A percentile compares a stretch with the other conserved stretches of the same genome.
These are phyloP conservation scores for Eumaeus atala DNA, from an alignment of 1,140 invertebrate species.

Conservation along the genomic window DNA sequence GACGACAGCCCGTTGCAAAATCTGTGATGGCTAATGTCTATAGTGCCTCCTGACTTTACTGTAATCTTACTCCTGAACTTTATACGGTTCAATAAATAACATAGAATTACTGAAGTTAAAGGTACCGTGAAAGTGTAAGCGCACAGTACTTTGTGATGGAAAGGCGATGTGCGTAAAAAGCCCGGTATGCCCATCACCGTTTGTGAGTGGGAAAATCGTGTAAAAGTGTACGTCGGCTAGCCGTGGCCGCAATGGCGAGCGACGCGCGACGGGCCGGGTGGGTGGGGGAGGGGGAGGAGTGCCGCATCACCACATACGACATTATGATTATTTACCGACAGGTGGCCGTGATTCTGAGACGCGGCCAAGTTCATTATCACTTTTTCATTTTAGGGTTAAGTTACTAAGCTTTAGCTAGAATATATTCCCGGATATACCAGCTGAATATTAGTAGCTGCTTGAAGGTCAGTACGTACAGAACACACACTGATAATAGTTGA, in stretches of 20 bases:
- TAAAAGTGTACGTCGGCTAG: conserved; percentile 23
- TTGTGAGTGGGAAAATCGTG: conserved; percentile 28
- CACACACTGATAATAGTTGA: too few relatives aligned
- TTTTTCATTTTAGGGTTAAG: too few relatives aligned
- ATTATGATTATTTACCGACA: conserved; percentile 8
- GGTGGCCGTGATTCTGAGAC: conserved; percentile 10
- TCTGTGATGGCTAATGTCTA: too few relatives aligned
- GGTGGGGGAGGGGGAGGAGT: too few relatives aligned
- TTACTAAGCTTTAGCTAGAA: too few relatives aligned
- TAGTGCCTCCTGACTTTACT: too few relatives aligned
- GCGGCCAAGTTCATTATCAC: neutral
- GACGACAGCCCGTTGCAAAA: too few relatives aligned
- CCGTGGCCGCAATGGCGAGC: conserved; percentile 44
- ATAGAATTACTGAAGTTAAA: conserved; percentile 5
- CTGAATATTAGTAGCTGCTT: too few relatives aligned
- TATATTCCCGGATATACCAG: too few relatives aligned
- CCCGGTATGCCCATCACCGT: conserved; percentile 40
- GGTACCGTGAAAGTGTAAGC: conserved; percentile 10
- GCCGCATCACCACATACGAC: conserved; percentile 3
- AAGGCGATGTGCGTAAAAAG: conserved; percentile 39
- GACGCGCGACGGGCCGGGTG: conserved; percentile 44
- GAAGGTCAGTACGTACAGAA: too few relatives aligned
- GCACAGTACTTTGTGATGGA: conserved; percentile 24
- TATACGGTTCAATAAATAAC: too few relatives aligned
- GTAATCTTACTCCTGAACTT: too few relatives aligned